Conservation (phyloP, 2,888 invertebrate species). For the Cylindroiulus punctatus region DNA sequence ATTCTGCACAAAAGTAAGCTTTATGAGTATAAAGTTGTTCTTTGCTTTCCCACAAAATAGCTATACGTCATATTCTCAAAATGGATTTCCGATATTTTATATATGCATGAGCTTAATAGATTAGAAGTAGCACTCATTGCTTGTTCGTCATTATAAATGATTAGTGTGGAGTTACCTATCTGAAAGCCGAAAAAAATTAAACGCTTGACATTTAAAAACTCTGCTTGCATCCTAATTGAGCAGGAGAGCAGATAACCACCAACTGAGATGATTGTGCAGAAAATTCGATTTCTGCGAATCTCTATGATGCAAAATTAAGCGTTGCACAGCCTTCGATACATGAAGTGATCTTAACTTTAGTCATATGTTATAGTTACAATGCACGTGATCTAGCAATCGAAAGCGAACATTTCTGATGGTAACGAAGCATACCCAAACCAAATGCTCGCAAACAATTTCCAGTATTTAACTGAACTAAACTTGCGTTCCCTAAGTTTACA, state of each 20-base stretch:
- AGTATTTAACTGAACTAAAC: too few species aligned
- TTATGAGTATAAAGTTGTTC: neutral
- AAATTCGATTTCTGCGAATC: neutral
- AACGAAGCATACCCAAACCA: too few species aligned
- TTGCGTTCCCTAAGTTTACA: too few species aligned
- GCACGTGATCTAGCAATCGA: neutral
- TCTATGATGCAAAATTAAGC: neutral
- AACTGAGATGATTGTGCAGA: neutral
- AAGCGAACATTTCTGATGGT: too few species aligned
- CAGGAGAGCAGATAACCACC: conserved; percentile 12
- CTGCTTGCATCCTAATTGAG: neutral
- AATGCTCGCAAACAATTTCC: too few species aligned
- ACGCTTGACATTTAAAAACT: conserved; percentile 27
- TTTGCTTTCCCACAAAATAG: neutral
- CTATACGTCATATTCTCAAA: conserved; percentile 26
- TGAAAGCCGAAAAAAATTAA: neutral
- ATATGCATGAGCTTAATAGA: conserved; percentile 45
- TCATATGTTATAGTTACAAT: neutral
- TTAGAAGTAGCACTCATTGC: conserved; percentile 35
- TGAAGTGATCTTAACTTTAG: neutral
- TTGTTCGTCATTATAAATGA: conserved; percentile 23
- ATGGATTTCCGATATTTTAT: conserved; percentile 45
- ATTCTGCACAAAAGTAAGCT: neutral
- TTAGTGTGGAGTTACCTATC: neutral
- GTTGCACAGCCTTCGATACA: neutral